Conservation (phyloP, 2,797 vertebrate genomes). For the Eulemur mongoz region DNA sequence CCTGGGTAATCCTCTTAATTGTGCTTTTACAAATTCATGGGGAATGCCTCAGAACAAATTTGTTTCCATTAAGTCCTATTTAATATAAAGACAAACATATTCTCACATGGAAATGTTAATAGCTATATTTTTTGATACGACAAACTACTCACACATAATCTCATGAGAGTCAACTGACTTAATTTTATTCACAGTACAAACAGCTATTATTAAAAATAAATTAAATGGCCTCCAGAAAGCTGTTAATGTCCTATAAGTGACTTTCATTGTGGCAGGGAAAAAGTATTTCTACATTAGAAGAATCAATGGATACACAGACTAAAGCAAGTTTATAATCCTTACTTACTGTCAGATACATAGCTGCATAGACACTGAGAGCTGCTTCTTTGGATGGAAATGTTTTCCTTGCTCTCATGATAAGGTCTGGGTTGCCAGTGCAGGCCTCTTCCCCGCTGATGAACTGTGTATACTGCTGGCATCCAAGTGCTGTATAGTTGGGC, state of each 20-base stretch:
- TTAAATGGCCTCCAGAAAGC: not conserved
- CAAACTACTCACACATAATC: not conserved
- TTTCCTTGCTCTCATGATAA: constrained; percentile 94
- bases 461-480: constrained; percentile 95
- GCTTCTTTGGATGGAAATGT: constrained; percentile 99
- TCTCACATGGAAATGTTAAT: constrained; percentile 36
- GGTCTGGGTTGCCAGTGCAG: constrained; percentile 96
- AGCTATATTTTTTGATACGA: constrained; percentile 25
- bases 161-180: constrained; percentile 35
- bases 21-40: not conserved
- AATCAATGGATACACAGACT: not conserved
- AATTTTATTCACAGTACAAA: constrained; percentile 19
- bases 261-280: not conserved
- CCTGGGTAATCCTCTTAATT: not conserved
- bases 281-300: not conserved
- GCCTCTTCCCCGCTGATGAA: constrained; percentile 97
- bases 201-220: constrained; percentile 23
- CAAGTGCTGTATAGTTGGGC: constrained; percentile 97
- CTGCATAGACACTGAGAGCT: constrained; percentile 95
- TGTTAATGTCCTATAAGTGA: not conserved
- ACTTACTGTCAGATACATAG: constrained; percentile 97
- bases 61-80: constrained; percentile 14
- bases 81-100: constrained; percentile 10
- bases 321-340: not conserved
- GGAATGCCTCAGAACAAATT: not conserved